phyloP scores from a whole-genome alignment of 2,113 vertebrate genomes.

The Marmota monax region DNA sequence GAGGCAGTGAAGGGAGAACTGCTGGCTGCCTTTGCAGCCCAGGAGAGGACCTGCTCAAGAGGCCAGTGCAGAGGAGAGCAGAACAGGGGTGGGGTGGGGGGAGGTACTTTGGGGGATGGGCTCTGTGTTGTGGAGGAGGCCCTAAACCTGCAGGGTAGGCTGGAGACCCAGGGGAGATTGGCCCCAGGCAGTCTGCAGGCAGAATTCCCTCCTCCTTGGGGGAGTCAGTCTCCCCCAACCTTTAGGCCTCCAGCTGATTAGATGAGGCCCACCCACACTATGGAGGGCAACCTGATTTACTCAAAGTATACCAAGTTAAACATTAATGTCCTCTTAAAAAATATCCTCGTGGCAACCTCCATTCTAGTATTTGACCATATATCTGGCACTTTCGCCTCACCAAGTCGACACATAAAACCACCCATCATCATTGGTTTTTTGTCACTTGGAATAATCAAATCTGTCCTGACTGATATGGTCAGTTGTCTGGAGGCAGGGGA shows the following conservation, averaged over 20 bases:
- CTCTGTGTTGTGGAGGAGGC: neutral
- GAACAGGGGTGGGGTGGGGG: neutral
- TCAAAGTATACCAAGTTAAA: neutral
- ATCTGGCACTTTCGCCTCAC: neutral
- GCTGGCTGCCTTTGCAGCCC: neutral
- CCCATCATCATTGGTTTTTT: neutral
- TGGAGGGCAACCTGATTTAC: neutral
- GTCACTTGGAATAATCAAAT: neutral
- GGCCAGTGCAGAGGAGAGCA: neutral
- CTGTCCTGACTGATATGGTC: neutral
- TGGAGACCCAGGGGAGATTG: too few species aligned
- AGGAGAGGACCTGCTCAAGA: neutral
- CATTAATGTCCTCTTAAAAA: neutral
- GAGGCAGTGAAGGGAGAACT: neutral
- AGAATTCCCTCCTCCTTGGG: neutral
- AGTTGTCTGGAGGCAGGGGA: neutral
- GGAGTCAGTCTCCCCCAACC: neutral
- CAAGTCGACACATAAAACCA: neutral
- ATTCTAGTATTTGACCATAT: neutral
- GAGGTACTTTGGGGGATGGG: neutral
- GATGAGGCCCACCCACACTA: neutral
- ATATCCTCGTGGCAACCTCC: neutral
- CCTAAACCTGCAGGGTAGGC: neutral
- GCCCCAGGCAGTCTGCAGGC: neutral
- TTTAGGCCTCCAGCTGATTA: neutral